Conservation (phyloP, 1,140 invertebrate genomes). For the Leptinotarsa texana region DNA sequence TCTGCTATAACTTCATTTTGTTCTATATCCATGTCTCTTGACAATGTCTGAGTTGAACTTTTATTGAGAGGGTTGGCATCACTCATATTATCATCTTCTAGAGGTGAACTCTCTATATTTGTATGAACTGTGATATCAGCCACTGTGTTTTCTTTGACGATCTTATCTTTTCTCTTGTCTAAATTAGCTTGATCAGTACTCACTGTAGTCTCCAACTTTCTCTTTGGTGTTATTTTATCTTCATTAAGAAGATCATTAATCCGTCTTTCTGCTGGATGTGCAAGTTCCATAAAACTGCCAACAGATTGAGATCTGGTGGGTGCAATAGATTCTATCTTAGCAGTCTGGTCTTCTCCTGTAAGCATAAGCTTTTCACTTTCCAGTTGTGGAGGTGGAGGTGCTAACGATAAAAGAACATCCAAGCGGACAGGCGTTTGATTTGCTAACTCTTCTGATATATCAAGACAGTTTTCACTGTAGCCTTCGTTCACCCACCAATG, state of each 20-base stretch:
- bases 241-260: conserved; percentile 70
- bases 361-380: conserved; percentile 70
- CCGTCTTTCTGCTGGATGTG: conserved; percentile 59
- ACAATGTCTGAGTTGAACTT: conserved; percentile 53
- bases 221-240: conserved; percentile 61
- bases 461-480: conserved; percentile 80
- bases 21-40: conserved; percentile 47
- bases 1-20: conserved; percentile 37
- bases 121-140: conserved; percentile 52
- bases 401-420: conserved; percentile 83
- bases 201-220: conserved; percentile 71
- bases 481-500: conserved; percentile 95
- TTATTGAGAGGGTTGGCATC: conserved; percentile 47
- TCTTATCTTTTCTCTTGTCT: conserved; percentile 63
- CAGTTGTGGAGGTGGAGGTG: conserved; percentile 67
- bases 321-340: conserved; percentile 52
- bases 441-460: conserved; percentile 84
- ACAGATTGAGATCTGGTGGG: conserved; percentile 68
- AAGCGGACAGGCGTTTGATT: conserved; percentile 87
- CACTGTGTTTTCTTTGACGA: conserved; percentile 53
- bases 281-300: conserved; percentile 68
- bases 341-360: conserved; percentile 54
- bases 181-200: conserved; percentile 63
- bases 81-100: conserved; percentile 45
- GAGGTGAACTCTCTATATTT: conserved; percentile 36